phyloP scores from a whole-genome alignment of 2,113 vertebrate species.

The pig (Sus scrofa) region DNA sequence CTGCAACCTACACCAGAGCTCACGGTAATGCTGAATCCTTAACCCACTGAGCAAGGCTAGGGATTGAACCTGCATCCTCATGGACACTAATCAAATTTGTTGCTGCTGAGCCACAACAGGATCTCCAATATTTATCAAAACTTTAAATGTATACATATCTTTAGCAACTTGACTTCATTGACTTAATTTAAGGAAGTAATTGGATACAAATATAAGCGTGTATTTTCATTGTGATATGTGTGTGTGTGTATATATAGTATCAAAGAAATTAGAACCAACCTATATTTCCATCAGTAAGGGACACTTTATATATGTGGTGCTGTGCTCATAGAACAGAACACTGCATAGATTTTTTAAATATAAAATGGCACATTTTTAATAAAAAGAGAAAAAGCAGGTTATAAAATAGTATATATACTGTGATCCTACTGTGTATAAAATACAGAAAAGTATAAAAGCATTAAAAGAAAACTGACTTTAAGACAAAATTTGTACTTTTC shows the following conservation, averaged over 20 bases:
- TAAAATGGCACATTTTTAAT: conserved; percentile 1
- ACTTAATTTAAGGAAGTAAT: conserved; percentile 35
- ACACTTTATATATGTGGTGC: background rate
- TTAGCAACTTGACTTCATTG: conserved; percentile 36
- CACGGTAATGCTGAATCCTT: too few relatives aligned
- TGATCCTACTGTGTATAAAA: conserved; percentile 35
- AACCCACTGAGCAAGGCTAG: too few relatives aligned
- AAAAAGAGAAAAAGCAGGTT: background rate
- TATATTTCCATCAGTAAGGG: background rate
- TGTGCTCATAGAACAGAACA: background rate
- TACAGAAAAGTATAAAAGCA: background rate
- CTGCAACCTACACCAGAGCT: too few relatives aligned
- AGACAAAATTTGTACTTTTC: background rate
- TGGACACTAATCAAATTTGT: too few relatives aligned
- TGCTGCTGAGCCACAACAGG: too few relatives aligned
- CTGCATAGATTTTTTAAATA: background rate
- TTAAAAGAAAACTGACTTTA: background rate
- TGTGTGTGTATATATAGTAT: background rate
- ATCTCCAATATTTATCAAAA: too few relatives aligned
- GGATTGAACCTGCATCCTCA: too few relatives aligned
- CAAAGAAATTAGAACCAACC: conserved; percentile 24
- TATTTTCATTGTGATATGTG: conserved; percentile 52
- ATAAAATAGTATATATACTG: background rate
- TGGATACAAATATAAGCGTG: background rate
- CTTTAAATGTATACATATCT: background rate